Conservation (phyloP, 1,140 invertebrate species). For the Ostrea edulis region DNA sequence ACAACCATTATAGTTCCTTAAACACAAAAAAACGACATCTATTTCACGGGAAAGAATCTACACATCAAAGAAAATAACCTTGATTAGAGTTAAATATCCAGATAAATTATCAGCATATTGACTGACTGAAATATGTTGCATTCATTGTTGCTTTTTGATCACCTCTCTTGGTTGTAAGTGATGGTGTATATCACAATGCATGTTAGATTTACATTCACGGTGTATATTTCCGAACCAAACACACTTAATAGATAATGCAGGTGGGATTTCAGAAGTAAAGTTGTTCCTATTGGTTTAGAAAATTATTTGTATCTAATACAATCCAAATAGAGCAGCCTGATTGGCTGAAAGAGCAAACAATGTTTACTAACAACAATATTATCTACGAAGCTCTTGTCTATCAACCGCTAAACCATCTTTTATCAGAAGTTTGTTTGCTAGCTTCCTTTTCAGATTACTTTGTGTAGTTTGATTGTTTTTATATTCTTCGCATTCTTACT, state of each 20-base stretch:
- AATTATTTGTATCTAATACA: neutral
- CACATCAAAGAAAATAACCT: no score
- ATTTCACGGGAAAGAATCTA: no score
- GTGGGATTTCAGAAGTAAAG: neutral
- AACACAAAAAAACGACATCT: no score
- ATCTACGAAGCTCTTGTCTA: neutral
- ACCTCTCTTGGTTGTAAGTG: neutral
- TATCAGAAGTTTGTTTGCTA: neutral
- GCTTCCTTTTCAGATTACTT: conserved; percentile 20
- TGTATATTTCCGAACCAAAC: neutral
- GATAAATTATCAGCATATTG: no score
- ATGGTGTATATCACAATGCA: neutral
- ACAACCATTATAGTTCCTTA: no score
- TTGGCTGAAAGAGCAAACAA: neutral
- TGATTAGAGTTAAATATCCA: no score
- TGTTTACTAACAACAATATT: neutral
- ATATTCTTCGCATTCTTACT: neutral
- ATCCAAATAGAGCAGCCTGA: neutral
- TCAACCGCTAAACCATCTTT: neutral
- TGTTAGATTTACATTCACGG: neutral
- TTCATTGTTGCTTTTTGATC: neutral
- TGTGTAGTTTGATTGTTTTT: conserved; percentile 8
- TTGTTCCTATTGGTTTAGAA: neutral
- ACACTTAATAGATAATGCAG: neutral
- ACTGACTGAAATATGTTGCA: no score